Conservation (phyloP, 2,797 vertebrate genomes). For the Dendrocincla fuliginosa region DNA sequence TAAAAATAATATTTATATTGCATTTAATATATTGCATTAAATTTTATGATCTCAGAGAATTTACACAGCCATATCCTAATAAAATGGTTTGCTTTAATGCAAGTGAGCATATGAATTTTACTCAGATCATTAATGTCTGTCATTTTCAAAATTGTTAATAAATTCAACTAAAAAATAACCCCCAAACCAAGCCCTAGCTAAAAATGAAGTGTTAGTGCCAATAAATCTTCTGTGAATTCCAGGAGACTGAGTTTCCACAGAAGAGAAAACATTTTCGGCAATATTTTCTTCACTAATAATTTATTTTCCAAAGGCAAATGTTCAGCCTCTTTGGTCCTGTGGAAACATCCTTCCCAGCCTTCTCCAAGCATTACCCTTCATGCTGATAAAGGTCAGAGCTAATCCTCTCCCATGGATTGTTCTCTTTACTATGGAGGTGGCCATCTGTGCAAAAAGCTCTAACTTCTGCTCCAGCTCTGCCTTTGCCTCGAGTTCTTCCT, state of each 20-base stretch:
- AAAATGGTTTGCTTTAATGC: neutral
- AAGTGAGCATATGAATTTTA: neutral
- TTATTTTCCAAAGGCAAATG: neutral
- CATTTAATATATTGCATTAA: neutral
- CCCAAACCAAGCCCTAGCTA: neutral
- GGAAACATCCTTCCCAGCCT: neutral
- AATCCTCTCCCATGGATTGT: conserved; percentile 62
- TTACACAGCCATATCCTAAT: neutral
- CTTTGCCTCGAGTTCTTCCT: conserved; percentile 49
- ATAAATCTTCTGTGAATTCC: neutral
- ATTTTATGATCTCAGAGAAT: neutral
- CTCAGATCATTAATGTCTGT: neutral
- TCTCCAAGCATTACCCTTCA: conserved; percentile 7
- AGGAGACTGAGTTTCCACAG: neutral
- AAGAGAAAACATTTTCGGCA: neutral
- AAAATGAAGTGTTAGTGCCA: neutral
- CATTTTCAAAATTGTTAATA: neutral
- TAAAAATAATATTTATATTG: neutral
- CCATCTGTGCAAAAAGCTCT: conserved; percentile 60
- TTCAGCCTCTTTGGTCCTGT: neutral
- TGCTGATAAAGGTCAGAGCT: conserved; percentile 59
- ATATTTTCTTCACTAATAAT: neutral
- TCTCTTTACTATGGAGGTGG: conserved; percentile 63
- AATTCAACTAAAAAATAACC: neutral
- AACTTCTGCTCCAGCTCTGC: conserved; percentile 39